Percentiles rank a stretch among this genome's conserved stretches.
phyloP scores from a whole-genome alignment of 2,888 invertebrate genomes.

The Plagodis pulveraria region DNA sequence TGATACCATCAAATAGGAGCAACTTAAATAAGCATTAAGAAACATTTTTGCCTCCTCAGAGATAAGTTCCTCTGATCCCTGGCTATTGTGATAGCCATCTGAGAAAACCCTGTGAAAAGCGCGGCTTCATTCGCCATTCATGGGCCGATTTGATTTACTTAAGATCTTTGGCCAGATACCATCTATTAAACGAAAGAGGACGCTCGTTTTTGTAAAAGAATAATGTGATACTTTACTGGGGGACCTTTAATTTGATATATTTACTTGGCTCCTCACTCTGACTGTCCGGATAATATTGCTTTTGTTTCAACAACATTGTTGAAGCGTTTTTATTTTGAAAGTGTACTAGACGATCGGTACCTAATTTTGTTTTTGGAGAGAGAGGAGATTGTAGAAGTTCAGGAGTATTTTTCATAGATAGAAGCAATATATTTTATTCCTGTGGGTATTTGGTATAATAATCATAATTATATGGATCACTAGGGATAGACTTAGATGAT shows the following conservation, averaged over 20 bases:
- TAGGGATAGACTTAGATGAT: no score
- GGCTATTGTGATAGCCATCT: slow-evolving; percentile 82
- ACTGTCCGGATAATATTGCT: slow-evolving; percentile 20
- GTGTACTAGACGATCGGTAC: neutral
- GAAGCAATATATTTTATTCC: no score
- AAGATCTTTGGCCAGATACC: slow-evolving; percentile 80
- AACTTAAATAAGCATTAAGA: slow-evolving; percentile 81
- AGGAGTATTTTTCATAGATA: no score
- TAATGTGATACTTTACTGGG: slow-evolving; percentile 49
- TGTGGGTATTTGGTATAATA: no score
- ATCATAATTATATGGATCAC: no score
- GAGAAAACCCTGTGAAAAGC: slow-evolving; percentile 78
- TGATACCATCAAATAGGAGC: slow-evolving; percentile 73
- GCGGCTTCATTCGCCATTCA: slow-evolving; percentile 80
- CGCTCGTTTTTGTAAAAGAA: slow-evolving; percentile 67
- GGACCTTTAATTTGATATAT: slow-evolving; percentile 24
- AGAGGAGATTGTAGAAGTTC: no score
- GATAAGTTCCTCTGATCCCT: slow-evolving; percentile 81
- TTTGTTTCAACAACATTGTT: slow-evolving; percentile 4
- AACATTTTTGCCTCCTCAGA: slow-evolving; percentile 76
- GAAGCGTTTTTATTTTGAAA: neutral
- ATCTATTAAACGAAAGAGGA: slow-evolving; percentile 75
- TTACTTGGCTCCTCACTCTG: slow-evolving; percentile 9
- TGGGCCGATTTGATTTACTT: slow-evolving; percentile 85
- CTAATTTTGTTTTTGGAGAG: no score